phyloP scores from a whole-genome alignment of 2,888 invertebrate genomes.

The Thelaira solivaga region DNA sequence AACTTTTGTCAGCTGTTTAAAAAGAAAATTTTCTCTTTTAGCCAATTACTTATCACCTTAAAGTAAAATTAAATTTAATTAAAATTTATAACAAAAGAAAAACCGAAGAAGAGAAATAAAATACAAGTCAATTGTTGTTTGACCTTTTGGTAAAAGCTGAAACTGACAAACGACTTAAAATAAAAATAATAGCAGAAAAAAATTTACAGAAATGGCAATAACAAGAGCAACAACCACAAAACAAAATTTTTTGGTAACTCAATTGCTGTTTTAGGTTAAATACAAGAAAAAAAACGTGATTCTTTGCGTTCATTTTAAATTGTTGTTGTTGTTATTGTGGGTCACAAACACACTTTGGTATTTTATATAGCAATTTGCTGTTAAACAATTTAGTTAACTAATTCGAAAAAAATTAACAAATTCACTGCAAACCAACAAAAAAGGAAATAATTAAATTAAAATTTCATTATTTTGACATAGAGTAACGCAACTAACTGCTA shows the following conservation, averaged over 20 bases:
- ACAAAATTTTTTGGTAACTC: slow-evolving; percentile 48
- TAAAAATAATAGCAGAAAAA: slow-evolving; percentile 10
- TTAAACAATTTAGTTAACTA: slow-evolving; percentile 8
- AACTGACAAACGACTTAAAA: slow-evolving; percentile 28
- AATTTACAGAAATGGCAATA: slow-evolving; percentile 43
- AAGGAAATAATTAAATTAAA: slow-evolving; percentile 29
- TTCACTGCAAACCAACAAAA: background rate
- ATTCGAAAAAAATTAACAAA: background rate
- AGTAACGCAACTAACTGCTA: background rate
- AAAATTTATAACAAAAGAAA: slow-evolving; percentile 8
- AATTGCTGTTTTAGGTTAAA: slow-evolving; percentile 27
- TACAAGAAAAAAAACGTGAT: slow-evolving; percentile 28
- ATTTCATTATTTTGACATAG: slow-evolving; percentile 33
- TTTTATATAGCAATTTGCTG: slow-evolving; percentile 58
- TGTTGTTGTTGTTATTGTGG: background rate
- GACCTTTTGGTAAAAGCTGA: slow-evolving; percentile 41
- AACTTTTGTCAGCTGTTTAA: too few species aligned
- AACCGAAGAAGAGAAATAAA: slow-evolving; percentile 1
- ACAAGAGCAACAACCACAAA: slow-evolving; percentile 47
- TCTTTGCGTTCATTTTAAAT: slow-evolving; percentile 26
- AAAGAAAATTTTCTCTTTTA: slow-evolving; percentile 2
- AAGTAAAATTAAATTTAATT: background rate
- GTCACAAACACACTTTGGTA: slow-evolving; percentile 13
- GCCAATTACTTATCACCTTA: background rate
- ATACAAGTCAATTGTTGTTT: slow-evolving; percentile 42